Evolutionary conservation across 2,113 vertebrate species (phyloP).

Genomic region (Nettapus auritus): DNA sequence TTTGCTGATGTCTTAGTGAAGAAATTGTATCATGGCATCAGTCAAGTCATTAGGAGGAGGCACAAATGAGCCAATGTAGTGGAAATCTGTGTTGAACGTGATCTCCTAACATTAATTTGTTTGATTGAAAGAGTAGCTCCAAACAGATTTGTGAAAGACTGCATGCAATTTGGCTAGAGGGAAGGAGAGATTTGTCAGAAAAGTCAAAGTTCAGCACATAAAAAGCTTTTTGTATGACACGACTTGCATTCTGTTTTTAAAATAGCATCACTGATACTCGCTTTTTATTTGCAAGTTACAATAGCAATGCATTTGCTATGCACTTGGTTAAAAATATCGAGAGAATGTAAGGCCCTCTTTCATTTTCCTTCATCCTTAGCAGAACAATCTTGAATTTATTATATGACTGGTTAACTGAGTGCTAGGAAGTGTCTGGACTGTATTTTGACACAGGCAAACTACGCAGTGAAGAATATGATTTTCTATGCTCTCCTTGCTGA

Average conservation of each 20-base stretch:
- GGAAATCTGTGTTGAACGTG: background rate
- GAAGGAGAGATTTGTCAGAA: background rate
- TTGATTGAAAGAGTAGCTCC: background rate
- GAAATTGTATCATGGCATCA: background rate
- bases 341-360: background rate
- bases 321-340: background rate
- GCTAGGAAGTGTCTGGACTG: background rate
- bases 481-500: background rate
- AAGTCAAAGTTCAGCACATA: background rate
- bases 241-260: background rate
- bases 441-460: background rate
- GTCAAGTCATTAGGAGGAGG: background rate
- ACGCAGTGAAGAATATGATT: background rate
- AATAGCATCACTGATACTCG: background rate
- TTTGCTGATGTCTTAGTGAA: background rate
- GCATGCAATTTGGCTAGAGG: background rate
- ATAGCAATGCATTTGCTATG: background rate
- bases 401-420: background rate
- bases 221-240: background rate
- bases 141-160: background rate
- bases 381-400: background rate
- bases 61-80: background rate
- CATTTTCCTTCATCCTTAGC: background rate
- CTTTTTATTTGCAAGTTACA: background rate
- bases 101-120: background rate